Percentiles rank a stretch among this genome's conserved stretches.
Evolutionary conservation across 2,888 invertebrate species (phyloP).

Genomic region (Troides aeacus): DNA sequence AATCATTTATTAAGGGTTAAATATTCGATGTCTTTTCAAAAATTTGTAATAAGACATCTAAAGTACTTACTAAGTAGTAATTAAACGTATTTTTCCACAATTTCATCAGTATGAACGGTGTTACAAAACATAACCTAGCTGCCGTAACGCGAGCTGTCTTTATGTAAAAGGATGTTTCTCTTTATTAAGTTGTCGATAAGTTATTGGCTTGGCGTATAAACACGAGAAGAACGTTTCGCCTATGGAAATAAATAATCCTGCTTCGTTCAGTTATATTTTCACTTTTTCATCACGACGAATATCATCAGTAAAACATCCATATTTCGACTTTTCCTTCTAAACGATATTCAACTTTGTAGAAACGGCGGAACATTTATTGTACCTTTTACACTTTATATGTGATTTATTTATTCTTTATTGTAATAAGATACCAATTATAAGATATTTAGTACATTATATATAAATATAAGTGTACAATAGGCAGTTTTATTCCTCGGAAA

Average conservation of each 20-base stretch:
- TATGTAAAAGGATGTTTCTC: conserved; percentile 21
- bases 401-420: no score
- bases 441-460: no score
- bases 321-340: no score
- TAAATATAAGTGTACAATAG: no score
- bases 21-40: no score
- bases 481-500: no score
- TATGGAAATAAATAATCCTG: conserved; percentile 16
- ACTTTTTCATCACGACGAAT: background rate
- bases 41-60: no score
- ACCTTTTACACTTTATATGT: no score
- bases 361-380: background rate
- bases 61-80: background rate
- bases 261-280: background rate
- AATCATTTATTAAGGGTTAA: no score
- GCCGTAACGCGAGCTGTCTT: conserved; percentile 8
- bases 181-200: conserved; percentile 23
- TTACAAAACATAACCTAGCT: conserved; percentile 7
- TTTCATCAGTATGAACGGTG: background rate
- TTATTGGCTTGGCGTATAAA: conserved; percentile 18
- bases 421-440: no score
- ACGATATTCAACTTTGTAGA: background rate
- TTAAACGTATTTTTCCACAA: background rate
- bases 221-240: background rate
- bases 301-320: background rate